Evolutionary conservation across 2,113 vertebrate genomes (phyloP).

Genomic region (Ceuthmochares aereus): DNA sequence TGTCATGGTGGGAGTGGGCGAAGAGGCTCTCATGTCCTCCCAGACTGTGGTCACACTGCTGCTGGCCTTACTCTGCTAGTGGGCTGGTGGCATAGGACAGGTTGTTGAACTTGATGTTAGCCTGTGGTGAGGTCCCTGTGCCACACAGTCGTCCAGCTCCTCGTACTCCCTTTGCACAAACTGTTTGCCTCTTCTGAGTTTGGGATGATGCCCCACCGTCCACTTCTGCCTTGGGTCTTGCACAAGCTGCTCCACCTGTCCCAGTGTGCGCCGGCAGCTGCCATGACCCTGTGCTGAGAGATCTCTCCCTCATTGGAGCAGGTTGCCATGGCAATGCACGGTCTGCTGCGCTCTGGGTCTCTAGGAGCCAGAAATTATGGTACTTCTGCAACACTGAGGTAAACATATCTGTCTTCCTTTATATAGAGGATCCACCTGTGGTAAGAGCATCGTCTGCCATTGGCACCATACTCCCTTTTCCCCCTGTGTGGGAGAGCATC

Average conservation of each 20-base stretch:
- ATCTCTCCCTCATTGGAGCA: neutral
- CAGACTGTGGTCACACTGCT: fast-evolving
- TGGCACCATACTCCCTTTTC: fast-evolving
- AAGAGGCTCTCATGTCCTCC: neutral
- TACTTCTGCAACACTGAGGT: conserved; percentile 52
- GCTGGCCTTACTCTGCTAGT: neutral
- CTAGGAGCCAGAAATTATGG: conserved; percentile 54
- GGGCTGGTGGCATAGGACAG: fast-evolving
- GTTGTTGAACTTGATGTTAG: neutral
- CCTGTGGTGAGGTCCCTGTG: fast-evolving
- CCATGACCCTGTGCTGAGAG: neutral
- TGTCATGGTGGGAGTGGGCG: fast-evolving
- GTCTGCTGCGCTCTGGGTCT: conserved; percentile 59
- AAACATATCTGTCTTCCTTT: conserved; percentile 15
- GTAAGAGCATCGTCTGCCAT: neutral
- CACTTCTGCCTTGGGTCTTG: neutral
- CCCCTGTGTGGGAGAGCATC: fast-evolving
- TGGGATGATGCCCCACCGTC: neutral
- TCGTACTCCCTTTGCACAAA: fast-evolving
- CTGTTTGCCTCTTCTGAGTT: neutral
- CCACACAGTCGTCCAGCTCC: neutral
- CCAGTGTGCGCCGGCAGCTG: neutral
- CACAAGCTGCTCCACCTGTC: neutral
- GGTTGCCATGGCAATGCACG: conserved; percentile 64
- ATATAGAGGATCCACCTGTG: neutral